Evolutionary conservation across 2,113 vertebrate genomes (phyloP).

Genomic region (Neomonachus schauinslandi): DNA sequence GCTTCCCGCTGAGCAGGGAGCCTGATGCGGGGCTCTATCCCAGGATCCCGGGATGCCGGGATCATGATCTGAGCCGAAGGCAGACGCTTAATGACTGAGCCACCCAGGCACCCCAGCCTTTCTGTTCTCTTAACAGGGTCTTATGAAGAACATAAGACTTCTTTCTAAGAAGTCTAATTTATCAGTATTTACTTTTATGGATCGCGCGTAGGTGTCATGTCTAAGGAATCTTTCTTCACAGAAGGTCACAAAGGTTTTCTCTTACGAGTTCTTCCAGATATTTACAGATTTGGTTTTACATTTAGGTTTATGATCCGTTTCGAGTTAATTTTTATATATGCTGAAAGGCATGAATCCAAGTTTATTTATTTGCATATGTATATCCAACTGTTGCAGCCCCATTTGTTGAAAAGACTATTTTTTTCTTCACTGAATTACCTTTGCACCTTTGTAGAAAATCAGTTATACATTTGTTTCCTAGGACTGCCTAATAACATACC

Average conservation of each 20-base stretch:
- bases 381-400: not conserved
- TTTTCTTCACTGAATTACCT: not conserved
- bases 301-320: not conserved
- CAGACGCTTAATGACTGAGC: too few relatives aligned
- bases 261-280: not conserved
- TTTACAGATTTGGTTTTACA: not conserved
- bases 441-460: not conserved
- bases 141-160: not conserved
- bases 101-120: not conserved
- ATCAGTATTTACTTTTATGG: not conserved
- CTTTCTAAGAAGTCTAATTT: not conserved
- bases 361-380: not conserved
- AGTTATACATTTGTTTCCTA: not conserved
- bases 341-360: not conserved
- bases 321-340: slow-evolving; percentile 15
- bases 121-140: not conserved
- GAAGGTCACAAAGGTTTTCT: not conserved
- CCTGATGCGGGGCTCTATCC: too few relatives aligned
- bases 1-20: too few relatives aligned
- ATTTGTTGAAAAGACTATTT: not conserved
- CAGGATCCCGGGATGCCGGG: too few relatives aligned
- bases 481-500: not conserved
- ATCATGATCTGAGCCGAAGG: too few relatives aligned
- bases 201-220: not conserved
- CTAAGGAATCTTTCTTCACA: not conserved